Evolutionary conservation across 1,140 invertebrate genomes (phyloP).

Genomic region (Drosophila baimaii): DNA sequence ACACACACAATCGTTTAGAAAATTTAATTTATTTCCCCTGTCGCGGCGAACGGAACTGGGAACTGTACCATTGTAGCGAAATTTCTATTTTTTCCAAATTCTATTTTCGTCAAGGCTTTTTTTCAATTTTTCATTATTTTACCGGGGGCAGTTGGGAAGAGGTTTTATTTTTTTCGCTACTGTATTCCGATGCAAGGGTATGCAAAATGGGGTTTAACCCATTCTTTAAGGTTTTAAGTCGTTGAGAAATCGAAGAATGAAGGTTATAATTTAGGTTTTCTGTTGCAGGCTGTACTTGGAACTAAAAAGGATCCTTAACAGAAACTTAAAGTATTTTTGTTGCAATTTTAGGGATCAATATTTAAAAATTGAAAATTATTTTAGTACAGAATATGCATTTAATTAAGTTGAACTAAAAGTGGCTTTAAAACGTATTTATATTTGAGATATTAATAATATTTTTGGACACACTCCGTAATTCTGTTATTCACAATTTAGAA

Average conservation of each 20-base stretch:
- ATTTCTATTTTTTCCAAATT: slow-evolving; percentile 75
- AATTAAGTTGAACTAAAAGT: no score
- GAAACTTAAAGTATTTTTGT: neutral
- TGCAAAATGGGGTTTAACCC: slow-evolving; percentile 53
- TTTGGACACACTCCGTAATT: neutral
- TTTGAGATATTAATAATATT: no score
- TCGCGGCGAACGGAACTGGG: slow-evolving; percentile 14
- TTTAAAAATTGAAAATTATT: neutral
- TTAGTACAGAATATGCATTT: neutral
- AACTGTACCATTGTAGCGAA: slow-evolving; percentile 56
- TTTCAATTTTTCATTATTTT: slow-evolving; percentile 51
- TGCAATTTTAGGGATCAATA: neutral
- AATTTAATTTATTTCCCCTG: slow-evolving; percentile 79
- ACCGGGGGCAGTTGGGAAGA: slow-evolving; percentile 67
- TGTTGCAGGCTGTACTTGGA: slow-evolving; percentile 43
- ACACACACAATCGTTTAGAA: slow-evolving; percentile 76
- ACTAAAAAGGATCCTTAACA: no score
- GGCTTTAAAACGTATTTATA: no score
- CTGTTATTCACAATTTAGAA: neutral
- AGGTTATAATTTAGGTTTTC: slow-evolving; percentile 21
- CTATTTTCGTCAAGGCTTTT: slow-evolving; percentile 62
- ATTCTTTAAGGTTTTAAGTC: neutral
- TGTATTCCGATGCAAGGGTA: slow-evolving; percentile 46
- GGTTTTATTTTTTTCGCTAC: slow-evolving; percentile 45
- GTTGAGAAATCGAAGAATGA: neutral